A percentile compares a stretch with the other conserved stretches of the same genome.
Conservation (phyloP, 1,140 invertebrate species). For the Cotesia vestalis region DNA sequence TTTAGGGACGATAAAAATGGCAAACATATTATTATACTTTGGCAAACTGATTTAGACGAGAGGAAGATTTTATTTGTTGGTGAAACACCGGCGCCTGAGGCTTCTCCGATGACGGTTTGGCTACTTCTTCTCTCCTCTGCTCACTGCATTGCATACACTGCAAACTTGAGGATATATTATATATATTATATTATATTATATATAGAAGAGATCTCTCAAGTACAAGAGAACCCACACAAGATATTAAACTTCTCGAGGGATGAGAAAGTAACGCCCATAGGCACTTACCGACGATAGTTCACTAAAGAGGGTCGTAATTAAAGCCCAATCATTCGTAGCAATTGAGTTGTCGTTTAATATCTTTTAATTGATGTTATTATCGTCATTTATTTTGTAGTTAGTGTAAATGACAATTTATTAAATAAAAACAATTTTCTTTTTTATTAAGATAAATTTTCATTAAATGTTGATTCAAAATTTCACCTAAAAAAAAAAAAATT, state of each 20-base stretch:
- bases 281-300: conserved; percentile 48
- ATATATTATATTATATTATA: background rate
- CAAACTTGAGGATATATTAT: background rate
- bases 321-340: conserved; percentile 35
- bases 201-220: background rate
- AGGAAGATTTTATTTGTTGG: conserved; percentile 59
- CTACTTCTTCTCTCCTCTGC: conserved; percentile 26
- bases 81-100: conserved; percentile 42
- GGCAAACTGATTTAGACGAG: conserved; percentile 62
- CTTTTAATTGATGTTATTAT: background rate
- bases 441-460: too few relatives aligned
- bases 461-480: too few relatives aligned
- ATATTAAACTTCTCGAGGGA: conserved; percentile 30
- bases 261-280: conserved; percentile 40
- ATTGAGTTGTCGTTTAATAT: conserved; percentile 19
- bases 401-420: too few relatives aligned
- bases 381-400: background rate
- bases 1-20: too few relatives aligned
- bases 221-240: background rate
- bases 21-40: too few relatives aligned
- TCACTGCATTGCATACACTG: background rate
- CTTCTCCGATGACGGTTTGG: conserved; percentile 28
- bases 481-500: too few relatives aligned
- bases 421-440: too few relatives aligned
- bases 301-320: conserved; percentile 42